Percentiles rank a stretch among this genome's conserved stretches.
These are phyloP conservation scores for Parapsyche elsis DNA, from an alignment of 1,140 invertebrate species.

Conservation along the genomic window DNA sequence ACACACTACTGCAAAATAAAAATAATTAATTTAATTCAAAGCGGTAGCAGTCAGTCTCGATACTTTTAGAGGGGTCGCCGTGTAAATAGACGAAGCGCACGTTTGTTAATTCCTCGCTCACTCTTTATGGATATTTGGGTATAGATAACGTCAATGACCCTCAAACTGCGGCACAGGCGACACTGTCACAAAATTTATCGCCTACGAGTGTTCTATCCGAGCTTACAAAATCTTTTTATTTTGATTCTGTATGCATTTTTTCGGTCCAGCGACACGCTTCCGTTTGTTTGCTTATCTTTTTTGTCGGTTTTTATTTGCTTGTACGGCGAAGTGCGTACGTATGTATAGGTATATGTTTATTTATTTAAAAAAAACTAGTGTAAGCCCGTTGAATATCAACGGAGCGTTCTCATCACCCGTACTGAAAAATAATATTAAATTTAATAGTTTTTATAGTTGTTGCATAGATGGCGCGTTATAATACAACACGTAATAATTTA, in stretches of 20 bases:
- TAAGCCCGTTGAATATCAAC: too few relatives aligned
- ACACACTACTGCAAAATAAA: too few relatives aligned
- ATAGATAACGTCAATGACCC: constrained; percentile 29
- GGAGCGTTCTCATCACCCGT: too few relatives aligned
- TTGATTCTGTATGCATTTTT: background rate
- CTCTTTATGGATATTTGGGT: background rate
- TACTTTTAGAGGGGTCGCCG: background rate
- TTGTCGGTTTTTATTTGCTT: background rate
- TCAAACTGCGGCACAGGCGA: constrained; percentile 13
- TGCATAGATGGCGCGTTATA: too few relatives aligned
- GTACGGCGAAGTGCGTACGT: too few relatives aligned
- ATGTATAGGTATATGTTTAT: too few relatives aligned
- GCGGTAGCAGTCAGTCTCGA: background rate
- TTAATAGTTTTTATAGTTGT: too few relatives aligned
- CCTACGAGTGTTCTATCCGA: constrained; percentile 6
- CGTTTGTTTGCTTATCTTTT: background rate
- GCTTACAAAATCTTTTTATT: constrained; percentile 28
- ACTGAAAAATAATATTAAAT: too few relatives aligned
- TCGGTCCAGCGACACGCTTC: background rate
- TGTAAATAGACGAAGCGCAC: background rate
- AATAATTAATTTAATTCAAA: too few relatives aligned
- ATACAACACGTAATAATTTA: too few relatives aligned
- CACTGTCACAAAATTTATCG: constrained; percentile 32
- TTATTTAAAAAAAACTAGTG: too few relatives aligned
- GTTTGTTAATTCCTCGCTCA: background rate